These are phyloP conservation scores for Cotesia typhae DNA, from an alignment of 1,140 invertebrate species.

Conservation along the genomic window DNA sequence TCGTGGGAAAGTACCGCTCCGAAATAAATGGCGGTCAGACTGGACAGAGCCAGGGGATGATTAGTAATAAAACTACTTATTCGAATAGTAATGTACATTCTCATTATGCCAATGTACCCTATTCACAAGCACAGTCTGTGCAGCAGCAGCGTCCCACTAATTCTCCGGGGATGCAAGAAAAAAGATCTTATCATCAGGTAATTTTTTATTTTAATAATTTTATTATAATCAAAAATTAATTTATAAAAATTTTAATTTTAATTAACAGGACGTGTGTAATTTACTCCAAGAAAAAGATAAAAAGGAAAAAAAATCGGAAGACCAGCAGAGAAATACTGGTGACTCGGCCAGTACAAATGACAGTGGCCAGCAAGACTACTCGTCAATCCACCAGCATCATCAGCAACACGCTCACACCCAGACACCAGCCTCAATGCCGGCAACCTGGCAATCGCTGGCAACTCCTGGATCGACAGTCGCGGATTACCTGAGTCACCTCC, in stretches of 20 bases:
- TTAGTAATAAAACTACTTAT: slow-evolving; percentile 62
- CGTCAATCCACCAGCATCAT: slow-evolving; percentile 63
- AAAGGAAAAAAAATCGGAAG: slow-evolving; percentile 61
- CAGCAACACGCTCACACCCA: slow-evolving; percentile 65
- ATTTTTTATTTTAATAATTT: neutral
- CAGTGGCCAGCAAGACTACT: slow-evolving; percentile 58
- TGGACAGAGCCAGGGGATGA: slow-evolving; percentile 63
- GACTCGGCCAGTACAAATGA: slow-evolving; percentile 30
- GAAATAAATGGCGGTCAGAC: slow-evolving; percentile 61
- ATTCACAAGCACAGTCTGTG: slow-evolving; percentile 61
- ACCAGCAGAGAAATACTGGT: slow-evolving; percentile 44
- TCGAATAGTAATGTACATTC: slow-evolving; percentile 62
- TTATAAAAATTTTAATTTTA: slow-evolving; percentile 39
- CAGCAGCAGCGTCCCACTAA: slow-evolving; percentile 62
- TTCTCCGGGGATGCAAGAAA: slow-evolving; percentile 63
- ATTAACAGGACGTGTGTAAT: slow-evolving; percentile 63
- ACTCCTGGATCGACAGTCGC: slow-evolving; percentile 80
- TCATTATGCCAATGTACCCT: slow-evolving; percentile 63
- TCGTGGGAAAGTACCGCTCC: slow-evolving; percentile 64
- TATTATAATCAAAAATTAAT: neutral
- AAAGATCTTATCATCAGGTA: slow-evolving; percentile 64
- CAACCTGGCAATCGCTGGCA: slow-evolving; percentile 78
- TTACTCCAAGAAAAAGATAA: slow-evolving; percentile 64
- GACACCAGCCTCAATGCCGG: slow-evolving; percentile 65
- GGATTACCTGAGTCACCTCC: slow-evolving; percentile 81